Conservation (phyloP, 1,140 invertebrate genomes). For the Halictus rubicundus region DNA sequence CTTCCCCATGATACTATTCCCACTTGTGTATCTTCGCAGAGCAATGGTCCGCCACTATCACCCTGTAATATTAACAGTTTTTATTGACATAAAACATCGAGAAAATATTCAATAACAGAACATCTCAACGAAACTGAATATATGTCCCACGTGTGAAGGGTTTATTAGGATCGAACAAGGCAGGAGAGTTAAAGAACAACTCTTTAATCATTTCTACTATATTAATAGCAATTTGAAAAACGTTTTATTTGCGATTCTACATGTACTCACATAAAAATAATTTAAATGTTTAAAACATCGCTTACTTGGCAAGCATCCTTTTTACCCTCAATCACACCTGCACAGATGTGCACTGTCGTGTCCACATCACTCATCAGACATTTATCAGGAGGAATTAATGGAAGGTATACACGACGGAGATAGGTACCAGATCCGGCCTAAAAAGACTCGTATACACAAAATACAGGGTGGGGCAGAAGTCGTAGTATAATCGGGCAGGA, state of each 20-base stretch:
- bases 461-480: too few relatives aligned
- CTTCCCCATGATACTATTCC: slow-evolving; percentile 87
- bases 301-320: slow-evolving; percentile 82
- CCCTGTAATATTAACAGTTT: slow-evolving; percentile 65
- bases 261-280: too few relatives aligned
- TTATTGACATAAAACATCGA: not conserved
- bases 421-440: slow-evolving; percentile 41
- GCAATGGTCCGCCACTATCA: slow-evolving; percentile 72
- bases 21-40: slow-evolving; percentile 77
- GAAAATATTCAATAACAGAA: too few relatives aligned
- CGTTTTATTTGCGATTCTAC: too few relatives aligned
- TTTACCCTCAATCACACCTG: slow-evolving; percentile 81
- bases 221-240: too few relatives aligned
- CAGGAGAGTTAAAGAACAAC: too few relatives aligned
- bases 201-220: too few relatives aligned
- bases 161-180: too few relatives aligned
- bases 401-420: slow-evolving; percentile 61
- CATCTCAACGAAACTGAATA: too few relatives aligned
- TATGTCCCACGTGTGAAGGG: too few relatives aligned
- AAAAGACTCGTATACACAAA: not conserved
- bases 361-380: slow-evolving; percentile 45
- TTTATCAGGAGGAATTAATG: slow-evolving; percentile 57
- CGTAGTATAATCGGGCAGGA: too few relatives aligned
- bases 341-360: slow-evolving; percentile 77
- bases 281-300: too few relatives aligned